These are phyloP conservation scores for Psittacus erithacus DNA, from an alignment of 2,113 vertebrate species.

Conservation along the genomic window DNA sequence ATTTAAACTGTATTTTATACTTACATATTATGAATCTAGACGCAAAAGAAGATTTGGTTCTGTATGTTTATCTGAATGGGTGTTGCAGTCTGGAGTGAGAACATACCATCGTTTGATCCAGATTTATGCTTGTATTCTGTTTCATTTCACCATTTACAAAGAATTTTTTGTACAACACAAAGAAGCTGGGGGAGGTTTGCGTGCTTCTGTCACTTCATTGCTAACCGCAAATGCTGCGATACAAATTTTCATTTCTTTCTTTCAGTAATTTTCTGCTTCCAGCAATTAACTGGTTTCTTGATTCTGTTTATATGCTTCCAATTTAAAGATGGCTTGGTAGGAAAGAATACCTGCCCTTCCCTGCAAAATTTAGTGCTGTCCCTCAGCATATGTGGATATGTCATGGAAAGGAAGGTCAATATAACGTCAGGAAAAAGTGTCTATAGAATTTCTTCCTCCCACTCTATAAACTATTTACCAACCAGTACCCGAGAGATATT, in stretches of 20 bases:
- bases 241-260: background rate
- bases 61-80: background rate
- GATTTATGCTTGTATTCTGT: background rate
- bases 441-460: background rate
- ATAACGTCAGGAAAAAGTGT: background rate
- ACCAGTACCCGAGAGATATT: accelerated
- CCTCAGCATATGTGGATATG: background rate
- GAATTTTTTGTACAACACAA: background rate
- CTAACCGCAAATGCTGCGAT: background rate
- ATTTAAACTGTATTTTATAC: background rate
- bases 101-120: background rate
- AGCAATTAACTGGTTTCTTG: background rate
- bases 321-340: background rate
- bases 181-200: background rate
- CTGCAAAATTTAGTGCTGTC: background rate
- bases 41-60: background rate
- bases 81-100: background rate
- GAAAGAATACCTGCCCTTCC: background rate
- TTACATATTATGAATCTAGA: background rate
- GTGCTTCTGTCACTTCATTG: background rate
- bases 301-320: background rate
- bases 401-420: background rate
- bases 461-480: background rate
- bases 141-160: background rate
- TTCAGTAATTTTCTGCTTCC: background rate